A percentile compares a stretch with the other conserved stretches of the same genome.
phyloP scores from a whole-genome alignment of 2,797 vertebrate species.

The Alca torda region DNA sequence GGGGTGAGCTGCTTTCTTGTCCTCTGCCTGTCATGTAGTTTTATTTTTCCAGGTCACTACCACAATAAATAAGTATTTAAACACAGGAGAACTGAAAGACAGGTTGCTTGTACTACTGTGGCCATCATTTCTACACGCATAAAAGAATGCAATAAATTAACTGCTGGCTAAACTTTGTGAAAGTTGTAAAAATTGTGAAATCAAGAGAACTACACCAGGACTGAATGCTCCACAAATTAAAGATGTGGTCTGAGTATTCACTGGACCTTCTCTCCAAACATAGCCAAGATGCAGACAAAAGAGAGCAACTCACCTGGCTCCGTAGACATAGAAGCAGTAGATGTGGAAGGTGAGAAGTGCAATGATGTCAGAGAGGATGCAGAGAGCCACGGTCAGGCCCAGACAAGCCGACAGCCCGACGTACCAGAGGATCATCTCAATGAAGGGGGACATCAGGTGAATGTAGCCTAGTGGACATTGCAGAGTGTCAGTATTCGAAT shows the following conservation, averaged over 20 bases:
- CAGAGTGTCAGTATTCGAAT: not conserved
- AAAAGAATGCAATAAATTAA: not conserved
- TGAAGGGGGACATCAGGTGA: constrained; percentile 95
- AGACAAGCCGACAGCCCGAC: constrained; percentile 91
- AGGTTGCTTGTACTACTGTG: not conserved
- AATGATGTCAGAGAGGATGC: constrained; percentile 93
- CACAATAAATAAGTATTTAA: not conserved
- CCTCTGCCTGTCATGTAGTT: not conserved
- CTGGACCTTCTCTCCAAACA: not conserved
- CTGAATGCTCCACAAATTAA: not conserved
- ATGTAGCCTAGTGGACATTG: constrained; percentile 85
- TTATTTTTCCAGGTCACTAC: not conserved
- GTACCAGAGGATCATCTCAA: constrained; percentile 95
- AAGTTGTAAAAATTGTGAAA: not conserved
- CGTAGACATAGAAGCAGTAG: constrained; percentile 99
- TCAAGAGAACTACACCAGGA: not conserved
- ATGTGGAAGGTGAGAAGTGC: constrained; percentile 97
- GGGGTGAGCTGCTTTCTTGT: too few relatives aligned
- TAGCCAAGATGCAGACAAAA: not conserved
- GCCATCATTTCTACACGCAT: not conserved
- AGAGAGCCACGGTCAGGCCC: constrained; percentile 91
- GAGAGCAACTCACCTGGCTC: constrained; percentile 85
- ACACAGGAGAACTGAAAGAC: not conserved
- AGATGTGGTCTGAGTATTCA: not conserved
- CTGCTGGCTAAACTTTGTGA: not conserved